phyloP scores from a whole-genome alignment of 2,888 invertebrate species.

The Deilephila elpenor region DNA sequence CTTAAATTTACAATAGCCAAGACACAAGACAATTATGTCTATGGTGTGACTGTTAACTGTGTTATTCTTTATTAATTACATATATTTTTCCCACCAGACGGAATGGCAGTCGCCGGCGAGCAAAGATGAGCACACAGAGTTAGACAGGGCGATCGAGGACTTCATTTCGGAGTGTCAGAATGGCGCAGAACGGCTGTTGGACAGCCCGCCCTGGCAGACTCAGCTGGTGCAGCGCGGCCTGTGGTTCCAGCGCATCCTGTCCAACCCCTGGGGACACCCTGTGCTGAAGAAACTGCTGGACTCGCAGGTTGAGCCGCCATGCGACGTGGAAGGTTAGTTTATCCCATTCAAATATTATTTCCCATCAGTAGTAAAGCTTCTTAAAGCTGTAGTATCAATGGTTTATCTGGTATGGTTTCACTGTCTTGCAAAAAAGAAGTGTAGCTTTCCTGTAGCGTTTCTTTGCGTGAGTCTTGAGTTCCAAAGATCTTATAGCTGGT shows the following conservation, averaged over 20 bases:
- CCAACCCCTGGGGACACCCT: conserved; percentile 83
- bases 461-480: no score
- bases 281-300: conserved; percentile 83
- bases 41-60: no score
- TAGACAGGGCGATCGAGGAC: conserved; percentile 62
- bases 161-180: conserved; percentile 68
- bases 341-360: no score
- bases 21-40: no score
- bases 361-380: no score
- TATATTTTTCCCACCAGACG: conserved; percentile 53
- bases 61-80: not conserved
- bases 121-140: conserved; percentile 61
- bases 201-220: conserved; percentile 58
- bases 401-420: no score
- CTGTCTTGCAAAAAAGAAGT: no score
- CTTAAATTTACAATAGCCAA: no score
- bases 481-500: no score
- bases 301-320: conserved; percentile 78
- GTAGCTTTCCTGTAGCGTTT: no score
- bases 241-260: conserved; percentile 82
- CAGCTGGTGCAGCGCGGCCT: conserved; percentile 81
- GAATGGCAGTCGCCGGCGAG: conserved; percentile 70
- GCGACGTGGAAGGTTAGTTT: conserved; percentile 64
- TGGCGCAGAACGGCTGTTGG: conserved; percentile 64
- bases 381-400: no score